These are phyloP conservation scores for Pseudoatta argentina DNA, from an alignment of 1,140 invertebrate species.

Conservation along the genomic window DNA sequence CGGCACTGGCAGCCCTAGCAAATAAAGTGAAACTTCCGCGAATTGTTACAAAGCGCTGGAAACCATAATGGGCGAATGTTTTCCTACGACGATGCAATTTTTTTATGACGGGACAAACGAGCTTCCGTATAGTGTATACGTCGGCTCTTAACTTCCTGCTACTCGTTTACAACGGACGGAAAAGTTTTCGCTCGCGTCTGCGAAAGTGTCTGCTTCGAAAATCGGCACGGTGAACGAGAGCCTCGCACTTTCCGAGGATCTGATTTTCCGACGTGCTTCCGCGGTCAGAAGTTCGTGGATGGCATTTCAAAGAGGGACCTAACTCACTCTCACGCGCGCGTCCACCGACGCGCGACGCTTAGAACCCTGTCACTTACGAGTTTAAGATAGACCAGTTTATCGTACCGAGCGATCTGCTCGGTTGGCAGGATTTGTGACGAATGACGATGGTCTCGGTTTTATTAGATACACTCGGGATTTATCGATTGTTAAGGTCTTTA, in stretches of 20 bases:
- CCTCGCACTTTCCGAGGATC: conserved; percentile 61
- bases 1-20: background rate
- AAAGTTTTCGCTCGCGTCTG: conserved; percentile 74
- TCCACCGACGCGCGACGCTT: conserved; percentile 7
- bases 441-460: conserved; percentile 43
- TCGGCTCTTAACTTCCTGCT: conserved; percentile 62
- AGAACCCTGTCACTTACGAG: conserved; percentile 56
- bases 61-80: conserved; percentile 44
- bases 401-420: conserved; percentile 16
- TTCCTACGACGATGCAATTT: conserved; percentile 52
- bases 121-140: conserved; percentile 37
- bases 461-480: conserved; percentile 34
- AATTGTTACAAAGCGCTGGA: conserved; percentile 40
- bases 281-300: conserved; percentile 70
- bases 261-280: conserved; percentile 68
- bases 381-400: conserved; percentile 47
- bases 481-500: conserved; percentile 22
- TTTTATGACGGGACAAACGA: conserved; percentile 54
- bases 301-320: conserved; percentile 61
- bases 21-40: background rate
- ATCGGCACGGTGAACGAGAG: conserved; percentile 27
- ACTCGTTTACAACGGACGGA: conserved; percentile 67
- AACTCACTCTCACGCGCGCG: conserved; percentile 3
- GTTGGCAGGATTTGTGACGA: conserved; percentile 35
- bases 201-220: conserved; percentile 67